A percentile compares a stretch with the other conserved stretches of the same genome.
Evolutionary conservation across 2,113 vertebrate species (phyloP).

Genomic region (Tautogolabrus adspersus): DNA sequence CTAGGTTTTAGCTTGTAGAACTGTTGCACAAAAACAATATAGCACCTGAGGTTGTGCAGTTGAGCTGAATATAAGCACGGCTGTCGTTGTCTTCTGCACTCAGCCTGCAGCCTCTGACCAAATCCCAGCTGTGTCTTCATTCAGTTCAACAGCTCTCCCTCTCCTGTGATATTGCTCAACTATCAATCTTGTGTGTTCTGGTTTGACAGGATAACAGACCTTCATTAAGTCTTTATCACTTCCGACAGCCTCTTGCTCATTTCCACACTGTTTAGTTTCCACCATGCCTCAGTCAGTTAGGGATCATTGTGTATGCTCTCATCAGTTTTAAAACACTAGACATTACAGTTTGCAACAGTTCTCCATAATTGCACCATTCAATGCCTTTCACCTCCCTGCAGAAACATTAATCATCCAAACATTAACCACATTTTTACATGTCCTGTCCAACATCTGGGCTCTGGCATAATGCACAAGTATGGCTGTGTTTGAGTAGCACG

Average conservation of each 20-base stretch:
- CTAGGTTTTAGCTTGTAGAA: not conserved
- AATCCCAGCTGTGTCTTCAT: not conserved
- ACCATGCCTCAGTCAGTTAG: not conserved
- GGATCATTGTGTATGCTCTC: not conserved
- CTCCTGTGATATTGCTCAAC: not conserved
- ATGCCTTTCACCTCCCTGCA: not conserved
- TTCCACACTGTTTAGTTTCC: slow-evolving; percentile 5
- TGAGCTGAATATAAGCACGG: not conserved
- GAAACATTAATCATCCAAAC: not conserved
- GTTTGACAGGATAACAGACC: not conserved
- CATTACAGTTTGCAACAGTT: not conserved
- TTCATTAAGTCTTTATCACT: not conserved
- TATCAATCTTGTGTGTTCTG: not conserved
- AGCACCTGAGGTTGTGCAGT: too few species aligned
- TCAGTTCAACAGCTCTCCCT: not conserved
- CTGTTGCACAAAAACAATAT: not conserved
- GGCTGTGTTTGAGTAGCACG: not conserved
- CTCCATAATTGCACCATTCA: not conserved
- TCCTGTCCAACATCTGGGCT: slow-evolving; percentile 18
- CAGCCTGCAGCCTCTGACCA: not conserved
- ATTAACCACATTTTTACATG: not conserved
- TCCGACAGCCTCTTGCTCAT: slow-evolving; percentile 8
- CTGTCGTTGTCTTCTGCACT: not conserved
- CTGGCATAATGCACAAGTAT: slow-evolving; percentile 9
- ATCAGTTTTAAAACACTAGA: not conserved